These are phyloP conservation scores for Enoplosus armatus DNA, from an alignment of 2,797 vertebrate species.

Conservation along the genomic window DNA sequence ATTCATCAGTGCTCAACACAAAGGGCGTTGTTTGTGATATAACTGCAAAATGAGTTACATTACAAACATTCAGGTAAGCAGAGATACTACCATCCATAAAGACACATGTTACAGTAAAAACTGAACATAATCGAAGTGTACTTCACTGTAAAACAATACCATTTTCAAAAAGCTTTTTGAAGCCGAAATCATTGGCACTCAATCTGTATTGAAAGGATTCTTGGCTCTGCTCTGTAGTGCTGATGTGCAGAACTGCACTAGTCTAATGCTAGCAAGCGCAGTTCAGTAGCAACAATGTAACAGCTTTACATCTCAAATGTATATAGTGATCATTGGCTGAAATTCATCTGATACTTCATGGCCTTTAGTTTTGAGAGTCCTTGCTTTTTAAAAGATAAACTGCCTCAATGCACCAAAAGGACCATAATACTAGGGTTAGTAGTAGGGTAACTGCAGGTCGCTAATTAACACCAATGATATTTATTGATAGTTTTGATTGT, in stretches of 20 bases:
- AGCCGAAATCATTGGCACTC: slow-evolving; percentile 69
- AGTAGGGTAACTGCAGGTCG: slow-evolving; percentile 4
- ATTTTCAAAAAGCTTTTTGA: slow-evolving; percentile 64
- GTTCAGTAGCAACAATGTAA: slow-evolving; percentile 22
- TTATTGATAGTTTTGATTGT: not conserved
- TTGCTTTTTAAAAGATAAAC: not conserved
- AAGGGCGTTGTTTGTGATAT: slow-evolving; percentile 36
- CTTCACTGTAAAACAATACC: slow-evolving; percentile 71
- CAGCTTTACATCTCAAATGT: slow-evolving; percentile 36
- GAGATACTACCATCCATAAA: slow-evolving; percentile 75
- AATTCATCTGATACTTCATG: not conserved
- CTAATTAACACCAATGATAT: slow-evolving; percentile 14
- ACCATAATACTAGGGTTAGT: not conserved
- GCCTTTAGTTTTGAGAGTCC: slow-evolving; percentile 15
- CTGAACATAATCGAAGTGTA: slow-evolving; percentile 69
- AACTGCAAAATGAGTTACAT: slow-evolving; percentile 65
- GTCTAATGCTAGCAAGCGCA: slow-evolving; percentile 3
- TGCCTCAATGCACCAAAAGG: not conserved
- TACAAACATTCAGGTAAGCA: slow-evolving; percentile 68
- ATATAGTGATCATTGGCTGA: slow-evolving; percentile 6
- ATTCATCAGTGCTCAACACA: slow-evolving; percentile 54
- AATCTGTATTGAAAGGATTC: slow-evolving; percentile 14
- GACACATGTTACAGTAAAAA: slow-evolving; percentile 77
- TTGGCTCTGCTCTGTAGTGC: slow-evolving; percentile 12
- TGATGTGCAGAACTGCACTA: slow-evolving; percentile 19